Conservation (phyloP, 2,797 vertebrate genomes). For the Aulostomus chinensis region DNA sequence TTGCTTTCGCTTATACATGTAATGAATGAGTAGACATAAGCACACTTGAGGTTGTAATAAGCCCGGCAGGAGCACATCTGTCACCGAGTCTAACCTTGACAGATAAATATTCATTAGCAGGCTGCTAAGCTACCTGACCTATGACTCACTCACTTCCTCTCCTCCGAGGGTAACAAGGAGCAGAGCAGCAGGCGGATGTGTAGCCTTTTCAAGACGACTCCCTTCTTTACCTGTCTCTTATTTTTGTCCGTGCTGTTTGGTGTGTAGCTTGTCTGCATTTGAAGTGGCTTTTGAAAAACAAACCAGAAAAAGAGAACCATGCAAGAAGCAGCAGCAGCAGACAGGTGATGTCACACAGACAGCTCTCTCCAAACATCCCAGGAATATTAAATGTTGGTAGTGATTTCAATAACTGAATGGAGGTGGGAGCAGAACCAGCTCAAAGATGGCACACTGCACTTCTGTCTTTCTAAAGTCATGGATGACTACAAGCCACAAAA, state of each 20-base stretch:
- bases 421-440: background rate
- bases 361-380: constrained; percentile 14
- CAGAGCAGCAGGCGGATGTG: constrained; percentile 26
- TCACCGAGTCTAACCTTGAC: constrained; percentile 41
- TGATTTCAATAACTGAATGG: background rate
- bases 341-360: constrained; percentile 8
- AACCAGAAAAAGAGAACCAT: too few relatives aligned
- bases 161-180: constrained; percentile 30
- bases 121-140: constrained; percentile 59
- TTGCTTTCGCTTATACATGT: background rate
- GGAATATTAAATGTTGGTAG: constrained; percentile 20
- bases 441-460: background rate
- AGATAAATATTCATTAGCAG: constrained; percentile 66
- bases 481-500: background rate
- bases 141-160: constrained; percentile 57
- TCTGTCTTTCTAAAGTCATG: background rate
- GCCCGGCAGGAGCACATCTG: constrained; percentile 31
- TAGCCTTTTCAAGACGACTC: constrained; percentile 27
- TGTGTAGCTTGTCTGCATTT: constrained; percentile 21
- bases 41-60: constrained; percentile 15
- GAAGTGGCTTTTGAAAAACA: constrained; percentile 35
- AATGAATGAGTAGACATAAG: constrained; percentile 11
- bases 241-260: constrained; percentile 18
- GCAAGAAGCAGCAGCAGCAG: background rate
- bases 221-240: constrained; percentile 28